Evolutionary conservation across 2,797 vertebrate species (phyloP).

Genomic region (Alca torda): DNA sequence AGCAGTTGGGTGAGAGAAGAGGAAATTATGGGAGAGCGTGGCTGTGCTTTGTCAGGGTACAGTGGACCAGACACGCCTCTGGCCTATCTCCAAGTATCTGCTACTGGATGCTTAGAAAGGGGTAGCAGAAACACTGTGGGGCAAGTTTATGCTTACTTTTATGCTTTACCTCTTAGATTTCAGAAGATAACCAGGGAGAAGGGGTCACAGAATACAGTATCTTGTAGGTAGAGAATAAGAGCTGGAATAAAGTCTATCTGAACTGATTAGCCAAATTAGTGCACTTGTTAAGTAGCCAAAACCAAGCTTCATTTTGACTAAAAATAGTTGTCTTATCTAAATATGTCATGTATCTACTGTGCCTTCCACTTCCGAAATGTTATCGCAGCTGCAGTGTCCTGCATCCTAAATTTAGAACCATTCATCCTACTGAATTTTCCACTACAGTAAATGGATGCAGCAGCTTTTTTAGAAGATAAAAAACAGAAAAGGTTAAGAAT

Average conservation of each 20-base stretch:
- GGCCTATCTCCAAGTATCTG: background rate
- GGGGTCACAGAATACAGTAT: background rate
- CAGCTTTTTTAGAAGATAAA: slow-evolving; percentile 11
- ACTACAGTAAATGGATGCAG: slow-evolving; percentile 5
- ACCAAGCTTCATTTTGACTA: background rate
- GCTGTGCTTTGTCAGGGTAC: background rate
- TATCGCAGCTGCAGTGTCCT: slow-evolving; percentile 49
- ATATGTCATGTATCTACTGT: slow-evolving; percentile 44
- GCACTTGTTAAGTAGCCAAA: slow-evolving; percentile 21
- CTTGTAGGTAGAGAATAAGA: background rate
- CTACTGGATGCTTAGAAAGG: background rate
- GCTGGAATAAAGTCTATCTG: background rate
- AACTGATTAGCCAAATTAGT: slow-evolving; percentile 14
- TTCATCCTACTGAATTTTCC: slow-evolving; percentile 49
- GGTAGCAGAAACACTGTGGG: background rate
- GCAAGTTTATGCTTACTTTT: background rate
- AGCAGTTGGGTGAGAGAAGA: background rate
- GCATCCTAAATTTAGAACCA: slow-evolving; percentile 62
- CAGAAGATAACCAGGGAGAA: background rate
- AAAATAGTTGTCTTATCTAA: slow-evolving; percentile 67
- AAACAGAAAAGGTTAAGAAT: background rate
- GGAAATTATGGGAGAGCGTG: background rate
- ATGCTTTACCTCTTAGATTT: background rate
- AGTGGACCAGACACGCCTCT: background rate
- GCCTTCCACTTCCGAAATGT: slow-evolving; percentile 58